Evolutionary conservation across 2,888 invertebrate genomes (phyloP).

Genomic region (Lasioglossum lativentre): DNA sequence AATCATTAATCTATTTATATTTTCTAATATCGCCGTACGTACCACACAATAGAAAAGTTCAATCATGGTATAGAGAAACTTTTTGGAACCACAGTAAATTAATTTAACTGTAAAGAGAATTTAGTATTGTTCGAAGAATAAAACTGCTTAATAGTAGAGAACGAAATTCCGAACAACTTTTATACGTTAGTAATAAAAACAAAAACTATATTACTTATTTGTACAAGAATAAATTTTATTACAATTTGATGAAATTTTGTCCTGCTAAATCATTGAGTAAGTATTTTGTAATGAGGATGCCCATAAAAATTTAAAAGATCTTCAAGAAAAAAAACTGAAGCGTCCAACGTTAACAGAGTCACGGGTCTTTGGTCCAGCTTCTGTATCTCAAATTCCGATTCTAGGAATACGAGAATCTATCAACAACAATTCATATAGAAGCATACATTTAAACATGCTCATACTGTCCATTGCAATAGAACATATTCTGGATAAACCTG

Average conservation of each 20-base stretch:
- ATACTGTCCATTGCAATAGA: neutral
- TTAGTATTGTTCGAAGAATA: neutral
- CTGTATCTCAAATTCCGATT: neutral
- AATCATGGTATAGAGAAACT: constrained; percentile 2
- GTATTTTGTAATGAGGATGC: constrained; percentile 54
- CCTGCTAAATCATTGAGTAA: constrained; percentile 38
- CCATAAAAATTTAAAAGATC: neutral
- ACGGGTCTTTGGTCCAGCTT: neutral
- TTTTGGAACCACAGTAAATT: constrained; percentile 28
- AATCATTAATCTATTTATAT: constrained; percentile 1
- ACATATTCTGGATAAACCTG: neutral
- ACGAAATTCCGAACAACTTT: constrained; percentile 23
- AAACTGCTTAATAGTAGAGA: constrained; percentile 22
- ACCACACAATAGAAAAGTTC: neutral
- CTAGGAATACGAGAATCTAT: neutral
- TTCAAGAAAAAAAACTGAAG: neutral
- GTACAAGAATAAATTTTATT: constrained; percentile 65
- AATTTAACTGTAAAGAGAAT: constrained; percentile 16
- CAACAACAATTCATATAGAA: neutral
- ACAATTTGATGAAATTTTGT: constrained; percentile 53
- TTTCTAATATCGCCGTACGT: neutral
- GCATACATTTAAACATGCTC: neutral
- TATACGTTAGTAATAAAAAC: constrained; percentile 43
- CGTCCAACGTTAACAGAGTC: neutral
- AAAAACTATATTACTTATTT: constrained; percentile 57